Evolutionary conservation across 2,888 invertebrate species (phyloP).

Genomic region (Tachystola acroxantha): DNA sequence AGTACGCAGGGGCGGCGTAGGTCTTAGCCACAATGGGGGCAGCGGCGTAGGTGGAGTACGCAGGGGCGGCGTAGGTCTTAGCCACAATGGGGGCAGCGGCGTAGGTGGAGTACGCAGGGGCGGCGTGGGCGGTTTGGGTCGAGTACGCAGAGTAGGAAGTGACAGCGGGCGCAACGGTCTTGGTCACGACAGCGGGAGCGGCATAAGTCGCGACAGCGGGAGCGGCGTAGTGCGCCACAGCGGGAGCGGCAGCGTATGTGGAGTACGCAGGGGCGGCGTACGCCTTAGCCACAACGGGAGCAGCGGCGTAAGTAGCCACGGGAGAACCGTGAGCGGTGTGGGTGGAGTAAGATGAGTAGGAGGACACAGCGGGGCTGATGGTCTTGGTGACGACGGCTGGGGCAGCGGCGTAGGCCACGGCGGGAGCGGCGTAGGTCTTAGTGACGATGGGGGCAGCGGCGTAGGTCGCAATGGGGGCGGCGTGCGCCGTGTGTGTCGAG

Average conservation of each 20-base stretch:
- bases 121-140: slow-evolving; percentile 37
- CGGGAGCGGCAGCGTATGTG: slow-evolving; percentile 31
- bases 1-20: slow-evolving; percentile 56
- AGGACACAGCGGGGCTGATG: slow-evolving; percentile 29
- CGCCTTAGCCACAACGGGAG: slow-evolving; percentile 28
- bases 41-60: slow-evolving; percentile 29
- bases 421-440: slow-evolving; percentile 33
- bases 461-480: slow-evolving; percentile 34
- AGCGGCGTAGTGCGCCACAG: slow-evolving; percentile 31
- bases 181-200: slow-evolving; percentile 33
- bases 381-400: slow-evolving; percentile 34
- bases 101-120: slow-evolving; percentile 36
- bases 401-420: slow-evolving; percentile 69
- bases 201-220: slow-evolving; percentile 65
- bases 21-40: slow-evolving; percentile 30
- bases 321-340: slow-evolving; percentile 36
- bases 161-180: slow-evolving; percentile 29
- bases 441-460: slow-evolving; percentile 32
- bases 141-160: slow-evolving; percentile 38
- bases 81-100: slow-evolving; percentile 32
- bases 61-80: slow-evolving; percentile 20
- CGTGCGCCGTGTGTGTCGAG: slow-evolving; percentile 33
- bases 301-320: slow-evolving; percentile 36
- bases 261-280: slow-evolving; percentile 42
- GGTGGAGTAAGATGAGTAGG: slow-evolving; percentile 38